Evolutionary conservation across 2,797 vertebrate genomes (phyloP).

Genomic region (Falco concolor): DNA sequence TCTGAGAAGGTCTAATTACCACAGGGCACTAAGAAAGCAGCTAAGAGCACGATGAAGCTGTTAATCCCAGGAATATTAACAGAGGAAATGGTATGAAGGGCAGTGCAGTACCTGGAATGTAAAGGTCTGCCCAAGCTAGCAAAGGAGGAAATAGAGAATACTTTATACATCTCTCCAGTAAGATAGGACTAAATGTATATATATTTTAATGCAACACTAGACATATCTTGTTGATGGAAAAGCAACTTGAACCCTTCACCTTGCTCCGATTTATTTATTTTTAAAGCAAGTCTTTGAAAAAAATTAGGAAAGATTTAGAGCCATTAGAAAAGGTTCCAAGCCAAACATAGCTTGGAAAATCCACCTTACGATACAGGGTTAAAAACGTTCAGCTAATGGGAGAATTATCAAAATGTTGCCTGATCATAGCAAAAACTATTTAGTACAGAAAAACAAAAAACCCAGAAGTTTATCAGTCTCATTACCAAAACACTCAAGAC

Average conservation of each 20-base stretch:
- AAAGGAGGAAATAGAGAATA: background rate
- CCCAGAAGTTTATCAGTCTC: background rate
- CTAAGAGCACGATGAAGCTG: background rate
- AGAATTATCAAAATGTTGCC: background rate
- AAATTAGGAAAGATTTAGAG: background rate
- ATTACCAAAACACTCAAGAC: background rate
- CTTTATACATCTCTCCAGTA: background rate
- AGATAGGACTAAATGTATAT: background rate
- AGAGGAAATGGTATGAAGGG: background rate
- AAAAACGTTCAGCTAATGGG: background rate
- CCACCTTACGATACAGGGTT: background rate
- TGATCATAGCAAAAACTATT: background rate
- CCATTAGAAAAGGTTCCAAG: background rate
- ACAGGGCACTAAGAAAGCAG: background rate
- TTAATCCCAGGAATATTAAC: background rate
- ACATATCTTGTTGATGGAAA: background rate
- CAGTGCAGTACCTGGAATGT: background rate
- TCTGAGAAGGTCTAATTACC: background rate
- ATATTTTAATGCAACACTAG: background rate
- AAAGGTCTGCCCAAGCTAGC: background rate
- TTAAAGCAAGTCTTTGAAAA: background rate
- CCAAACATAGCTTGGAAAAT: background rate
- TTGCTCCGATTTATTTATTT: background rate
- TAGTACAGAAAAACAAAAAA: background rate
- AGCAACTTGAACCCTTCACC: background rate